Evolutionary conservation across 64 coral and sea anemone genomes (phyloP).

Genomic region (Montipora foliosa): DNA sequence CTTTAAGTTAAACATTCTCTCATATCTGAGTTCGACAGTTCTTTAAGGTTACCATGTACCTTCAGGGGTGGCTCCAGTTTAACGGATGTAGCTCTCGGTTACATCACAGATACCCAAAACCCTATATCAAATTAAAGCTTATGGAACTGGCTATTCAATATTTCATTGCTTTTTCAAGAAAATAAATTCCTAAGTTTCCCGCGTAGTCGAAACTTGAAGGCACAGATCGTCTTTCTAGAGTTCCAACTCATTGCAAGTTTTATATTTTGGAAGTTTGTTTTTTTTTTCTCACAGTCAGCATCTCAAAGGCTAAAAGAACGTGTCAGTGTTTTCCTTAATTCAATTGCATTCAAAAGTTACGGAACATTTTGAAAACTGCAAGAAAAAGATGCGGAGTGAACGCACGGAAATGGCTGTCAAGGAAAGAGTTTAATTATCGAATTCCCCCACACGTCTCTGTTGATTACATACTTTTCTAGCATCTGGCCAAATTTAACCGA

Average conservation of each 20-base stretch:
- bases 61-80: neutral
- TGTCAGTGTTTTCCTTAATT: neutral
- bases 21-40: too few species aligned
- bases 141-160: neutral
- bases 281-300: neutral
- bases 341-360: neutral
- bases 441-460: neutral
- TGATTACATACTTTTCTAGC: neutral
- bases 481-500: neutral
- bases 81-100: slow-evolving; percentile 3
- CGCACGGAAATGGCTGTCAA: neutral
- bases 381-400: neutral
- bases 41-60: neutral
- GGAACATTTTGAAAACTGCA: neutral
- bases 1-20: too few species aligned
- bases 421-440: slow-evolving; percentile 13
- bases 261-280: neutral
- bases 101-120: neutral
- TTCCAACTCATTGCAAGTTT: neutral
- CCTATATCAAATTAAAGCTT: too few species aligned
- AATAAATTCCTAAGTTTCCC: neutral
- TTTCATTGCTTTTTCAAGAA: neutral
- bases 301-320: neutral
- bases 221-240: slow-evolving; percentile 2
- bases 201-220: neutral